Evolutionary conservation across 2,888 invertebrate genomes (phyloP), one percentile per base, ranked within the genome.

Genomic region (Mythimna albipuncta): DNA sequence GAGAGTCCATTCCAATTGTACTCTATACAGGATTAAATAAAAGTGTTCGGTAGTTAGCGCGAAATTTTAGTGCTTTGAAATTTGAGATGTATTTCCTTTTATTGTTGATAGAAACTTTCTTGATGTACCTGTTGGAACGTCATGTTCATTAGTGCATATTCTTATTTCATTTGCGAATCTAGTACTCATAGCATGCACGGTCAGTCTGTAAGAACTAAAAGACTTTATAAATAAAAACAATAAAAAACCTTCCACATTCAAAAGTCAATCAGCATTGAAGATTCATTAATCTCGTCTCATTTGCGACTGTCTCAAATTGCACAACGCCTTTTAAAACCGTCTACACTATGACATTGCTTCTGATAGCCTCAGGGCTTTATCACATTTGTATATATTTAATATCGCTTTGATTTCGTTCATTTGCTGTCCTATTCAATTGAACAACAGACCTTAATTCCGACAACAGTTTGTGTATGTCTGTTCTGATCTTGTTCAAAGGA

Each of bases 401-500:
- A 79, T 83, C 69, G 77, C 76, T 81, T 79, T 72, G 69, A 79
- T 85, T 70, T 54, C 62, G 80, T 85, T 83, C 82, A 85, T 85
- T 81, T 82, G 77, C 81, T 79, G 69, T 77, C 64, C 83, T 82
- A 89, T 88, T 90, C 87, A 88, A 88, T 87, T 84, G 83, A 89
- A 90, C 89, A 91, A 91, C 90, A 89, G 84, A 83, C 79, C 86
- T 88, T 91, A 85, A 86, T 86, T 79, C 71, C 58, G 70, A 81
- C 83, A 76, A 59, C 74, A 66, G 72, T 82, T 70, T 80, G 70
- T 78, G 71, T 79, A 89, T 89, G 89, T 90, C 88, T 87, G 84
- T 88, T 91, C 89, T 93, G 92, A 94, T 94, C 92, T 92, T 89
- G 90, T 85, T 82, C 75, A 85, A 84, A 85, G 72, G 83, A 88